These are phyloP conservation scores for Nothobranchius kuhntae DNA, from an alignment of 2,113 vertebrate genomes.

Conservation along the genomic window DNA sequence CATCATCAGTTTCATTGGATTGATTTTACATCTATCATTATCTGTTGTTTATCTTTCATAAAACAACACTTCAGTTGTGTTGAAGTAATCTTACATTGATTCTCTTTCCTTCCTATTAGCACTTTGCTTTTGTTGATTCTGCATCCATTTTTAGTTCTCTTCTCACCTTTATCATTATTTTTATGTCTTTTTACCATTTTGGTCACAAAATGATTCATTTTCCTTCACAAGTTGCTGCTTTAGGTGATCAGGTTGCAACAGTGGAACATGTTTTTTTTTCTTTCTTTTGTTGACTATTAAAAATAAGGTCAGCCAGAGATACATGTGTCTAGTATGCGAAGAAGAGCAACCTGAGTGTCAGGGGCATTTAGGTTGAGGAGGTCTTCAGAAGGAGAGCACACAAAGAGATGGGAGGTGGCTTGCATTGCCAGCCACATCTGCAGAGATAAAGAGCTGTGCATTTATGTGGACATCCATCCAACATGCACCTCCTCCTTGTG, in stretches of 20 bases:
- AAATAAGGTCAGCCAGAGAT: constrained; percentile 14
- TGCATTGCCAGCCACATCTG: constrained; percentile 28
- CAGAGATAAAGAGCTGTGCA: constrained; percentile 40
- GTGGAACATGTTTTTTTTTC: neutral
- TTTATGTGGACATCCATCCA: constrained; percentile 24
- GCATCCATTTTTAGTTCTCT: constrained; percentile 41
- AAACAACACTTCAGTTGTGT: too few species aligned
- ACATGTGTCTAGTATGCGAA: constrained; percentile 15
- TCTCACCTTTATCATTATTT: too few species aligned
- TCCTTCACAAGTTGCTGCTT: constrained; percentile 32
- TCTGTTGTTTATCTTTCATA: constrained; percentile 10
- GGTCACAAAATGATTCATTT: constrained; percentile 29
- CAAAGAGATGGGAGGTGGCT: constrained; percentile 15
- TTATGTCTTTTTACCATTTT: constrained; percentile 22
- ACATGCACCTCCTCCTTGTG: neutral
- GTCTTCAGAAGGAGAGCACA: constrained; percentile 23
- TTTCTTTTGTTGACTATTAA: constrained; percentile 13
- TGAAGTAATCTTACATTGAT: neutral
- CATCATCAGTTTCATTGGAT: neutral
- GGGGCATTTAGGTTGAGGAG: constrained; percentile 40
- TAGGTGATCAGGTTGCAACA: constrained; percentile 40
- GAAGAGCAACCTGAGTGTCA: constrained; percentile 33
- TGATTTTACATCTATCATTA: neutral
- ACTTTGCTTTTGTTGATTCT: constrained; percentile 6
- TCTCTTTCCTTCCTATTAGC: neutral